Percentiles rank a stretch among this genome's conserved stretches.
Evolutionary conservation across 2,888 invertebrate genomes (phyloP).

Genomic region (Diaperis boleti): DNA sequence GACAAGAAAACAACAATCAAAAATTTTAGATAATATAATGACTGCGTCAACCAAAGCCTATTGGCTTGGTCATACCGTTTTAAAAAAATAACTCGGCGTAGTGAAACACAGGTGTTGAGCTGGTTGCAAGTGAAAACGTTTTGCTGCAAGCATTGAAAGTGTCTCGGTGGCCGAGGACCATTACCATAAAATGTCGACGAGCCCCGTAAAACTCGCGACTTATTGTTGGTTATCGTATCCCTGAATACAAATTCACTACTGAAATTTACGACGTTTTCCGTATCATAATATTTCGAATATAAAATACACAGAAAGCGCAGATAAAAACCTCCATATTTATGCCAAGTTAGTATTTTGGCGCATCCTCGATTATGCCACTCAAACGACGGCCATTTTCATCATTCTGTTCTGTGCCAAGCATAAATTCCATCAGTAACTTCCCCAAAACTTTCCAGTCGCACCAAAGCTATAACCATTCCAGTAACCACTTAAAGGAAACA

Average conservation of each 20-base stretch:
- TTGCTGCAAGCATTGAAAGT: slow-evolving; percentile 34
- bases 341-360: slow-evolving; percentile 44
- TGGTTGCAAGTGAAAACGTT: too few species aligned
- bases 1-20: too few species aligned
- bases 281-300: slow-evolving; percentile 47
- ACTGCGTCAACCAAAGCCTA: too few species aligned
- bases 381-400: slow-evolving; percentile 20
- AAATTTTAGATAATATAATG: too few species aligned
- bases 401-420: slow-evolving; percentile 17
- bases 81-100: too few species aligned
- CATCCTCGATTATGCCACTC: slow-evolving; percentile 27
- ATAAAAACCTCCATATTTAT: slow-evolving; percentile 45
- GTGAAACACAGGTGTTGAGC: too few species aligned
- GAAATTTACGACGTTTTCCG: slow-evolving; percentile 48
- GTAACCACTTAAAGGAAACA: slow-evolving; percentile 28
- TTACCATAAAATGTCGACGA: slow-evolving; percentile 43
- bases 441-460: slow-evolving; percentile 2
- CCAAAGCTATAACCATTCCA: slow-evolving; percentile 18
- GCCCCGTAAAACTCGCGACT: slow-evolving; percentile 43
- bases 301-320: slow-evolving; percentile 44
- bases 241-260: slow-evolving; percentile 48
- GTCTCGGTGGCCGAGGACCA: slow-evolving; percentile 30
- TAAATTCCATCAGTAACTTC: slow-evolving; percentile 24
- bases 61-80: too few species aligned
- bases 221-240: slow-evolving; percentile 45